A percentile compares a stretch with the other conserved stretches of the same genome.
Conservation (phyloP, 92 coral and sea anemone genomes). For the Metridium senile region DNA sequence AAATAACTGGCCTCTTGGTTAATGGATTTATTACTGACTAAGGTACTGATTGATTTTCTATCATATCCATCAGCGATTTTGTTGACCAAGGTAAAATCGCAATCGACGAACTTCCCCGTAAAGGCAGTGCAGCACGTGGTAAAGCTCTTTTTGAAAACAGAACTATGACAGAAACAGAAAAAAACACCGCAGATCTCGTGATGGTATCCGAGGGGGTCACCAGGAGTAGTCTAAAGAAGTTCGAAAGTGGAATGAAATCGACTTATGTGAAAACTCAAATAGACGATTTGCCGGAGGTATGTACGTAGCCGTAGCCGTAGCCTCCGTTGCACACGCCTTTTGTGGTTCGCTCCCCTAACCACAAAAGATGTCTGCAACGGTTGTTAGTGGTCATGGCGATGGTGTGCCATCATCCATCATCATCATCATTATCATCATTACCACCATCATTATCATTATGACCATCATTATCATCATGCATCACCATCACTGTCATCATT, state of each 20-base stretch:
- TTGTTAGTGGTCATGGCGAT: too few species aligned
- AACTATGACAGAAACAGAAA: slow-evolving; percentile 37
- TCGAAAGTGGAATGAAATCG: slow-evolving; percentile 46
- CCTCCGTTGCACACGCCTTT: too few species aligned
- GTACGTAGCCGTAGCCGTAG: too few species aligned
- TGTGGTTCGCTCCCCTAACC: too few species aligned
- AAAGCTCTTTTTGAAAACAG: slow-evolving; percentile 61
- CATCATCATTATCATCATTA: too few species aligned
- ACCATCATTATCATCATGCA: too few species aligned
- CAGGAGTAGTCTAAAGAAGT: slow-evolving; percentile 40
- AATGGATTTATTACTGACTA: background rate
- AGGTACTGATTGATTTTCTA: too few species aligned
- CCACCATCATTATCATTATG: too few species aligned
- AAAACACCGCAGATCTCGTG: slow-evolving; percentile 55
- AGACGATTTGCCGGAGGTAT: slow-evolving; percentile 57
- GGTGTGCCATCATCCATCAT: too few species aligned
- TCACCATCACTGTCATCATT: too few species aligned
- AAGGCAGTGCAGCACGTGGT: slow-evolving; percentile 69
- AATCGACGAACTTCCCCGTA: slow-evolving; percentile 67
- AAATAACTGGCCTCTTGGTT: too few species aligned
- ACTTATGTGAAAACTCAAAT: slow-evolving; percentile 14
- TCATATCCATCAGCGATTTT: slow-evolving; percentile 41
- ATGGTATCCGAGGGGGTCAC: slow-evolving; percentile 70
- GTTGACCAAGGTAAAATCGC: slow-evolving; percentile 72
- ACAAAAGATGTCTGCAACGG: too few species aligned